These are phyloP conservation scores for Hydriomena furcata DNA, from an alignment of 2,888 invertebrate genomes.

Conservation along the genomic window DNA sequence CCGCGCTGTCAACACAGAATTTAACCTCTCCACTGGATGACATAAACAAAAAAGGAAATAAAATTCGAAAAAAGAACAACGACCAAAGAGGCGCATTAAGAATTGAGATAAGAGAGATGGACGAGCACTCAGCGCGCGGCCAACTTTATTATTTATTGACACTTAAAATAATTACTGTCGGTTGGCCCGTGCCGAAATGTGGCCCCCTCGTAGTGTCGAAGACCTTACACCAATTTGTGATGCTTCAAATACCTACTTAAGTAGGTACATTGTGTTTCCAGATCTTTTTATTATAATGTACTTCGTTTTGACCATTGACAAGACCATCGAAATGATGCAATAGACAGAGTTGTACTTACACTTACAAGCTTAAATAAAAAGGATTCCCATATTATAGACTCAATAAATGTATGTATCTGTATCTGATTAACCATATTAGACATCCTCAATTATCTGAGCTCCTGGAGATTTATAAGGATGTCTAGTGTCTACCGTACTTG, in stretches of 20 bases:
- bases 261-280: background rate
- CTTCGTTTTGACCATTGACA: too few relatives aligned
- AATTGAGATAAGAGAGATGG: conserved; percentile 82
- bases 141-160: conserved; percentile 83
- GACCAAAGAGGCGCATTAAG: conserved; percentile 83
- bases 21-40: conserved; percentile 72
- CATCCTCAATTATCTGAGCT: too few relatives aligned
- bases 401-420: too few relatives aligned
- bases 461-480: too few relatives aligned
- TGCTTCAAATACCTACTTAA: conserved; percentile 17
- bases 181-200: conserved; percentile 78
- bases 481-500: too few relatives aligned
- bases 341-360: too few relatives aligned
- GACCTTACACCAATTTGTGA: conserved; percentile 49
- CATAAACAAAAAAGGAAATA: conserved; percentile 68
- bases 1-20: conserved; percentile 79
- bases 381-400: too few relatives aligned
- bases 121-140: conserved; percentile 79
- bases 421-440: too few relatives aligned
- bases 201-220: conserved; percentile 49
- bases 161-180: conserved; percentile 80
- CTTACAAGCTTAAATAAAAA: too few relatives aligned
- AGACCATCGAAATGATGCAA: too few relatives aligned
- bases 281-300: too few relatives aligned
- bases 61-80: conserved; percentile 66